Evolutionary conservation across 2,797 vertebrate species (phyloP), one percentile per base, ranked within the genome.

Genomic region (Siniperca obscura): DNA sequence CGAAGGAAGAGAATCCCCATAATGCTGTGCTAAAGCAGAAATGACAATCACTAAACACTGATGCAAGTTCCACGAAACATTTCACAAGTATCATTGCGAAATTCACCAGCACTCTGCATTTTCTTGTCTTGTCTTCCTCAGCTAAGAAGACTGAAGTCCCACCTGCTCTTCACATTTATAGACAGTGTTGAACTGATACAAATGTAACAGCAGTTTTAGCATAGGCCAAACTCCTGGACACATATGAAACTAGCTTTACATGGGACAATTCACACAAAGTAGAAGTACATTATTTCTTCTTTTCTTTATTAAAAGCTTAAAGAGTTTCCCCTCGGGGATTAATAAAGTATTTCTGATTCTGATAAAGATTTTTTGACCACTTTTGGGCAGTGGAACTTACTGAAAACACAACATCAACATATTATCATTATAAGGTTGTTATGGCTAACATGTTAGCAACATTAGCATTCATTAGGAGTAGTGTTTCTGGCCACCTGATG

Each of bases 31-130:
- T 79, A 55, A 86, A 70, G 78, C 82, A 87, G 69, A 81, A 83
- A 84, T 67, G 85, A 90, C 87, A 89, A 78, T 79, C 75, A 13
- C 83, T 80, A 87, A 91, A 87, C 86, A 84, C 73, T 91, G 90
- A 93, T 64, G 87, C 89, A 91, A 93, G 87, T 85, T 91, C 88
- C 86, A 78, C 70, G 84, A 92, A 92, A 92, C 84, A 90, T 94
- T 91, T 90, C 76, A 79, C 87, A 89, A 82, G 86, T 90, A 71
- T 76, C 83, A 83, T 1, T 40, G 61, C 70, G 70, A 80, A 73
- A 78, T 40, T 36, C 66, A 69, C 30, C n/a, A 71, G 46, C 10
- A 1, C 65, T 25, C n/a, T 52, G 40, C 62, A 44, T 65, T 69
- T 70, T 50, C 34, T 30, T 30, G 2, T 72, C 64, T 65, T 56